A percentile compares a stretch with the other conserved stretches of the same genome.
These are phyloP conservation scores for Galaxea fascicularis DNA, from an alignment of 92 coral and sea anemone species.

Conservation along the genomic window DNA sequence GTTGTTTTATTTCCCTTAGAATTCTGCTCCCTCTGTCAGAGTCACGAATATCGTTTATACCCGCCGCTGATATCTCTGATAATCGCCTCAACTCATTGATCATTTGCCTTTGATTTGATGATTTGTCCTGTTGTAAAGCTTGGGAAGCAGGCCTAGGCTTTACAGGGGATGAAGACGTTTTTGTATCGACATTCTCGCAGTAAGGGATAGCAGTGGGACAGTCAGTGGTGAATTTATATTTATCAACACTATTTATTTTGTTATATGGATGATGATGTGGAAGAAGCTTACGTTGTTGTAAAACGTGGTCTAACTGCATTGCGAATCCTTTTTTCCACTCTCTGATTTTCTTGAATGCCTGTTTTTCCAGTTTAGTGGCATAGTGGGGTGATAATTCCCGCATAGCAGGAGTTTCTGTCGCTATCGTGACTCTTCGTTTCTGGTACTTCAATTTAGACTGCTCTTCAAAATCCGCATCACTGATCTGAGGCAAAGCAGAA, in stretches of 20 bases:
- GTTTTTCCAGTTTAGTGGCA: constrained; percentile 33
- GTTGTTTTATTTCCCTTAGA: constrained; percentile 23
- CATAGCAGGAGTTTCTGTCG: constrained; percentile 17
- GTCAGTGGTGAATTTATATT: not conserved
- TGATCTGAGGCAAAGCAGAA: not conserved
- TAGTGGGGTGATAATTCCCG: constrained; percentile 22
- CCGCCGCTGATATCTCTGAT: constrained; percentile 9
- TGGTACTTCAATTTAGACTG: not conserved
- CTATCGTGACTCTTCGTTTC: constrained; percentile 25
- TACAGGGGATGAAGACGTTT: not conserved
- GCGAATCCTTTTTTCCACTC: constrained; percentile 48
- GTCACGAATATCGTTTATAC: not conserved
- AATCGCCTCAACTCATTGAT: constrained; percentile 13
- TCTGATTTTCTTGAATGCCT: constrained; percentile 32
- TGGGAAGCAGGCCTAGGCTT: not conserved
- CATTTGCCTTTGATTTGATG: not conserved
- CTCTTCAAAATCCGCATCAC: not conserved
- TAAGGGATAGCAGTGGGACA: not conserved
- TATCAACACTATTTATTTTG: not conserved
- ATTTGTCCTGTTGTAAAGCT: not conserved
- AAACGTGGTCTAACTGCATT: constrained; percentile 10
- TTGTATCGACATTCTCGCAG: not conserved
- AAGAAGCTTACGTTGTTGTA: constrained; percentile 15
- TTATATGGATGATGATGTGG: not conserved
- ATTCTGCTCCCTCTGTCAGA: constrained; percentile 22